A percentile compares a stretch with the other conserved stretches of the same genome.
Conservation (phyloP, 2,797 vertebrate genomes). For the Corythornis leucogaster region DNA sequence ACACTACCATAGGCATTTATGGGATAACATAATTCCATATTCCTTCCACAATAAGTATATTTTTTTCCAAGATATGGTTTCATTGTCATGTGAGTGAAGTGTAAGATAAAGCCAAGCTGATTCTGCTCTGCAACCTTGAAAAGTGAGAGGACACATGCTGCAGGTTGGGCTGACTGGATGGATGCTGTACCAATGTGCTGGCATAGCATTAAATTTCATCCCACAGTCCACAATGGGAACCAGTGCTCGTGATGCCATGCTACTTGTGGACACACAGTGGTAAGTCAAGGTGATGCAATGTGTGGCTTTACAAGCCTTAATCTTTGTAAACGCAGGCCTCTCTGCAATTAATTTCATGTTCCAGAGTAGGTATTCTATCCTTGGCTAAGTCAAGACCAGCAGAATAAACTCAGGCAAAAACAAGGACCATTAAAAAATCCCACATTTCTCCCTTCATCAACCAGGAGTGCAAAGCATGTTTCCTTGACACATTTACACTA, state of each 20-base stretch:
- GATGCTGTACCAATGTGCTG: background rate
- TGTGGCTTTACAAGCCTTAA: background rate
- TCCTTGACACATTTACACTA: background rate
- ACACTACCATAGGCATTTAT: background rate
- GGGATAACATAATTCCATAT: background rate
- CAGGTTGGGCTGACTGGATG: background rate
- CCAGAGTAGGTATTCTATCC: background rate
- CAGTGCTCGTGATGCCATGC: fast-evolving
- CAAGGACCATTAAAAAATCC: background rate
- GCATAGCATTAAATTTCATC: background rate
- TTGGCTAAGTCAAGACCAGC: background rate
- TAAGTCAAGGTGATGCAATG: background rate
- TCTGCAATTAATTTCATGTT: background rate
- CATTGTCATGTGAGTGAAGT: background rate
- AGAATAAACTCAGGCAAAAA: background rate
- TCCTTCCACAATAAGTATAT: background rate
- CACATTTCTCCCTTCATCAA: background rate
- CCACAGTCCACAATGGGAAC: fast-evolving
- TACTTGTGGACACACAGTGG: background rate
- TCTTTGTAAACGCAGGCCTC: background rate
- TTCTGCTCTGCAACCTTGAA: background rate
- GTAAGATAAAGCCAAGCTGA: background rate
- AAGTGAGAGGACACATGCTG: background rate
- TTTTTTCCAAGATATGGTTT: background rate
- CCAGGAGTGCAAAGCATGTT: background rate